Percentiles rank a stretch among this genome's conserved stretches.
Evolutionary conservation across 2,113 vertebrate species (phyloP).

Genomic region (Phrynocephalus versicolor): DNA sequence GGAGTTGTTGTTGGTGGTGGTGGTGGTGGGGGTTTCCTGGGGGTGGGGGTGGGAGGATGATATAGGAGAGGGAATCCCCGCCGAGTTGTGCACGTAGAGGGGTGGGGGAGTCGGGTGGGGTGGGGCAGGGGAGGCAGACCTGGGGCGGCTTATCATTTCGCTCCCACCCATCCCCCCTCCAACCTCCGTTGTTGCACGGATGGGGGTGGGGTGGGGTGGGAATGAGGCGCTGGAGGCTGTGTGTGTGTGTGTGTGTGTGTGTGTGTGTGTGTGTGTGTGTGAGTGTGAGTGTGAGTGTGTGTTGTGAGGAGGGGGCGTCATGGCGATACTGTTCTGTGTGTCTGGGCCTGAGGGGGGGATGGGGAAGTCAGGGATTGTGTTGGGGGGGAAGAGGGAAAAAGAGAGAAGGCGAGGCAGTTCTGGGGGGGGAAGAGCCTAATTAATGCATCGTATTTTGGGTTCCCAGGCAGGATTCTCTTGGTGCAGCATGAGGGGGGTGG

Average conservation of each 20-base stretch:
- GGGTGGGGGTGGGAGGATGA: background rate
- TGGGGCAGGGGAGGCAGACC: background rate
- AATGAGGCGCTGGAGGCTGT: background rate
- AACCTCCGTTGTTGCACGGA: background rate
- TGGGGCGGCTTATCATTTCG: background rate
- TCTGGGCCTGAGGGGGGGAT: background rate
- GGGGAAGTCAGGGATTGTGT: background rate
- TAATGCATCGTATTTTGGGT: background rate
- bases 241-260: too few species aligned
- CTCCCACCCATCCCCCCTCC: slow-evolving; percentile 21
- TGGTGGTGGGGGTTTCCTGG: too few species aligned
- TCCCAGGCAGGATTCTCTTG: background rate
- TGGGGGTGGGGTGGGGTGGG: background rate
- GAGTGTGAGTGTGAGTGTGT: too few species aligned
- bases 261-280: too few species aligned
- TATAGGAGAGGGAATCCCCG: background rate
- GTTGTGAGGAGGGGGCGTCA: slow-evolving; percentile 6
- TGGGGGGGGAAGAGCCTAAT: slow-evolving; percentile 7
- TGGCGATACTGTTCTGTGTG: background rate
- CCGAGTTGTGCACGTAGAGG: background rate
- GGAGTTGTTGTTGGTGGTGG: too few species aligned
- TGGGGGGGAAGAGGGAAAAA: background rate
- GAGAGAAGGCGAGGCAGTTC: too few species aligned
- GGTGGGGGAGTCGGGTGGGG: background rate
- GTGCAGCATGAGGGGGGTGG: background rate